Percentiles rank a stretch among this genome's conserved stretches.
phyloP scores from a whole-genome alignment of 2,797 vertebrate species.

The Capromys pilorides region DNA sequence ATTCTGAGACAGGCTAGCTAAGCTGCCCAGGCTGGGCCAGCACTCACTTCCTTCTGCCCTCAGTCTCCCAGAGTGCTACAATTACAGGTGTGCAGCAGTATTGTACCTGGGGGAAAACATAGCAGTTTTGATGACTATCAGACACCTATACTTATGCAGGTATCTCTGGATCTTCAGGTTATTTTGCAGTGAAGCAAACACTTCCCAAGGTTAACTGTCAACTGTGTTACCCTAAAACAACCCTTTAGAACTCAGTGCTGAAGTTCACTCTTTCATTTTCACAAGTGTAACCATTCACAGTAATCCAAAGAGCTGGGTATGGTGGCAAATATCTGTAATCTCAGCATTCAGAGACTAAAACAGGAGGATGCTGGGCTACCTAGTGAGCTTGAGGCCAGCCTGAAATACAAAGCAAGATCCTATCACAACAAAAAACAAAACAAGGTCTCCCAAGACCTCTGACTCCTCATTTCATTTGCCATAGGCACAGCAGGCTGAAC shows the following conservation, averaged over 20 bases:
- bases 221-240: background rate
- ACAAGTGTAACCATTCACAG: background rate
- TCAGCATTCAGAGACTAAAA: background rate
- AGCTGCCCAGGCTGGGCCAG: background rate
- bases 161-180: background rate
- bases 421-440: background rate
- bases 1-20: background rate
- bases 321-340: background rate
- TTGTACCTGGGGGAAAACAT: background rate
- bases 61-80: background rate
- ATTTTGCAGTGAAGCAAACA: conserved; percentile 45
- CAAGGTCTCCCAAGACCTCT: background rate
- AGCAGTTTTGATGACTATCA: background rate
- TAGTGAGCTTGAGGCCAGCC: background rate
- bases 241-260: background rate
- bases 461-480: background rate
- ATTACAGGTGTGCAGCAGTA: background rate
- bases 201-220: background rate
- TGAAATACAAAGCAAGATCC: background rate
- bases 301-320: background rate
- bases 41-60: background rate
- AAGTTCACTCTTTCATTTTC: background rate
- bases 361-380: background rate
- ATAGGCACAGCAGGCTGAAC: background rate
- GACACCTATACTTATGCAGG: background rate